Evolutionary conservation across 2,113 vertebrate species (phyloP), one percentile per base, ranked within the genome.

Genomic region (Chlorodrepanis virens): DNA sequence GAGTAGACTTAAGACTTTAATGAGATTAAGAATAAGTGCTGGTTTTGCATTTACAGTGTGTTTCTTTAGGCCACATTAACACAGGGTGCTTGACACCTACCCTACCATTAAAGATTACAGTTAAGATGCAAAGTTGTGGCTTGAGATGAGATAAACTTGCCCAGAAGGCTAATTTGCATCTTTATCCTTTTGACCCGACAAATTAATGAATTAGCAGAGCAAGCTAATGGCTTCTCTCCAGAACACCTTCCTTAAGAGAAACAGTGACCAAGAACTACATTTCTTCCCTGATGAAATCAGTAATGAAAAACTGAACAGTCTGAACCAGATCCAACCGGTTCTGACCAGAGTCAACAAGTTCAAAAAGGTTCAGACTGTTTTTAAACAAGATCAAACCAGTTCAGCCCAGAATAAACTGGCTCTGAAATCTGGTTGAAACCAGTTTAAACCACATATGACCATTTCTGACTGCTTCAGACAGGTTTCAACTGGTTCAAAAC

Each of bases 351-450:
- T 12, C 7, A 52, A 68, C 6, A 44, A 42, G 13, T 35, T 12
- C 6, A 49, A 54, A 40, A 40, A 0, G 0, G 20, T 35, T 63
- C 24, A 35, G 21, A 47, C 11, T 12, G 2, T 5, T 27, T 37
- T 44, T 33, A 12, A 77, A 70, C 3, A n/a, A 4, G 3, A 39
- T 27, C 0, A 0, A 65, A 72, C 11, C 31, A 57, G 21, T 27
- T 35, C 37, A 50, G 7, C 9, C 22, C 2, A 2, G 14, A 37
- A 59, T 11, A 31, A 76, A 50, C 5, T 22, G 7, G 5, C 42
- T 76, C 37, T 1, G 1, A 25, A 52, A 52, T 52, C 11, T 0
- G 0, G 13, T 2, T 31, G 25, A 67, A 67, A 68, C 2, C 7
- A 2, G 17, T 68, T 44, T 31, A 4, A 69, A 69, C 4, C 5